Base-by-base conservation (phyloP, 2,113 vertebrate species). In the Beaufortia kweichowensis region DNA sequence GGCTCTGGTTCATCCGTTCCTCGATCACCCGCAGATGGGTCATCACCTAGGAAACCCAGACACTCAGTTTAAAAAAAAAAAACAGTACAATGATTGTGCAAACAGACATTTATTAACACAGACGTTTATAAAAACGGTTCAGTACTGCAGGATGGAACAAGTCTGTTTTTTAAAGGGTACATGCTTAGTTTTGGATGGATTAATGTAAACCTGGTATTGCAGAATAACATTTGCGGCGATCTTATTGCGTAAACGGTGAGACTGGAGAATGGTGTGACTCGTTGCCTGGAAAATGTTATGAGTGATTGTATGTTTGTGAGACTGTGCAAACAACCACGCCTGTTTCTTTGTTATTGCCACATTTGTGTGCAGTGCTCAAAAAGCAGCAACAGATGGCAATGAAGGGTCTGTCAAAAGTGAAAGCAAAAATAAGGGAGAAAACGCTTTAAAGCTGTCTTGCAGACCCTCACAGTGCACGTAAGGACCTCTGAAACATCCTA, bases 11-110 rank as follows among this genome's bases (percentile, higher is more conserved):
- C 94, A 98, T 95, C 80, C 97, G 87, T 89, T 99, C 97, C 84
- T 99, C 96, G 0, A 98, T 98, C 86, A 99, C 96, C 53, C 91
- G 95, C 81, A 99, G 94, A 88, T 98, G 97, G n/a, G 97, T 99
- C 96, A 98, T 95, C 86, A 99, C 96, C 97, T 99, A 86, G 41
- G 64, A 75, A 61, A 65, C 64, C 63, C 70, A 66, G 9, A 80
- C 2, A 53, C 33, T 26, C 23, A 35, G 8, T 31, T 17, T 39
- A 26, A 60, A 57, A 66, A 63, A 29, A 3, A n/a, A 59, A 78
- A 6, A 35, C 12, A 43, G 19, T 3, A 56, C 11, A 1, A 29
- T 15, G 15, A n/a, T 55, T 33, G 28, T n/a, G 17, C 10, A 39
- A 62, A 46, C 24, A 24, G 21, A 53, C n/a, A n/a, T n/a, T n/a